Conservation (phyloP, 1,140 invertebrate species). For the Micrasema minimum region DNA sequence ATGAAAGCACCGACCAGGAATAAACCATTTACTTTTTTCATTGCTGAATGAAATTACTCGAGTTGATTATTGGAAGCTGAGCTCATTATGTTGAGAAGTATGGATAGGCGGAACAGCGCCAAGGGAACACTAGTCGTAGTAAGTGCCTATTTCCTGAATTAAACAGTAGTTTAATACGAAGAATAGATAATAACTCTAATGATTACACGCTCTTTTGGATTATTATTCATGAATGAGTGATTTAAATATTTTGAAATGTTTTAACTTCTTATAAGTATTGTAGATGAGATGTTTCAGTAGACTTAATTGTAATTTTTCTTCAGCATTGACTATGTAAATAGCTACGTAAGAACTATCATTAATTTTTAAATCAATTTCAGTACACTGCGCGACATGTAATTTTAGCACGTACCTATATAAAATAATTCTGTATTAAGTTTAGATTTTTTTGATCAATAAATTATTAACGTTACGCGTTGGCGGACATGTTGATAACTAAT, state of each 20-base stretch:
- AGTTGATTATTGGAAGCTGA: constrained; percentile 47
- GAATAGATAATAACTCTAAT: constrained; percentile 30
- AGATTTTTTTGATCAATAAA: too few relatives aligned
- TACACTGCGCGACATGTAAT: too few relatives aligned
- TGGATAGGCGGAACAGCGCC: constrained; percentile 6
- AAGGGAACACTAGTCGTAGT: constrained; percentile 32
- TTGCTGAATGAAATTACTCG: constrained; percentile 45
- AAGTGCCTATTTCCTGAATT: constrained; percentile 47
- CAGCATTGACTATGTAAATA: too few relatives aligned
- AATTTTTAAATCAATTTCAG: too few relatives aligned
- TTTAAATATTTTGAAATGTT: constrained; percentile 4
- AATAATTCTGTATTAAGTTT: too few relatives aligned
- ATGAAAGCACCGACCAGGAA: constrained; percentile 46
- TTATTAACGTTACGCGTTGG: too few relatives aligned
- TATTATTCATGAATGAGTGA: constrained; percentile 18
- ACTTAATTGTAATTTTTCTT: too few relatives aligned
- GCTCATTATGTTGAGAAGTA: constrained; percentile 39
- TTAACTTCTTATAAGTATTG: too few relatives aligned
- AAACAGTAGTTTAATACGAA: constrained; percentile 41
- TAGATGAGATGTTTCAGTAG: too few relatives aligned
- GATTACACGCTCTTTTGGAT: constrained; percentile 13
- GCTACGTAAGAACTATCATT: too few relatives aligned
- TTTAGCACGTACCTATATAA: too few relatives aligned
- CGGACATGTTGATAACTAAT: too few relatives aligned
- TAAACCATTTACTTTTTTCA: constrained; percentile 46